Conservation (phyloP, 2,797 vertebrate species). For the Balearica regulorum region DNA sequence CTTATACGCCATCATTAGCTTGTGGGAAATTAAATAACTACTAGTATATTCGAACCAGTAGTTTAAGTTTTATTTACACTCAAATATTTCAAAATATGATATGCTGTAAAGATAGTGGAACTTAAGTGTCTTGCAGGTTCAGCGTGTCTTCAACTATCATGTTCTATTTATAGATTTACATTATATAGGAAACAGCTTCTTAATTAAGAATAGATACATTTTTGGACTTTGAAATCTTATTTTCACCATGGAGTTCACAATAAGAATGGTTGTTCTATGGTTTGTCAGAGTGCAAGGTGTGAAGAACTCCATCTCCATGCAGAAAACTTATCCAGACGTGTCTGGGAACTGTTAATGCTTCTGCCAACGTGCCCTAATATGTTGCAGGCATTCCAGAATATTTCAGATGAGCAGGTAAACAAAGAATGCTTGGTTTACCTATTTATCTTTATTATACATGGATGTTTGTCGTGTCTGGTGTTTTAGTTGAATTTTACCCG, state of each 20-base stretch:
- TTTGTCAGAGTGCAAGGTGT: constrained; percentile 83
- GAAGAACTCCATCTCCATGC: constrained; percentile 98
- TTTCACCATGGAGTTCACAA: neutral
- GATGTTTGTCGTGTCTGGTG: neutral
- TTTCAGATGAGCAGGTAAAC: constrained; percentile 91
- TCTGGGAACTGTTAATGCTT: constrained; percentile 98
- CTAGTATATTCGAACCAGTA: neutral
- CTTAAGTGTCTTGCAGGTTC: neutral
- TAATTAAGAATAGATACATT: neutral
- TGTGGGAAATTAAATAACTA: neutral
- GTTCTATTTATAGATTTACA: neutral
- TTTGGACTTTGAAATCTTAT: neutral
- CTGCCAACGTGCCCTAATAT: constrained; percentile 98
- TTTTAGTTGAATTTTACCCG: neutral
- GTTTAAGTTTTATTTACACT: neutral
- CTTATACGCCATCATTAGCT: neutral
- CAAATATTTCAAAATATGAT: neutral
- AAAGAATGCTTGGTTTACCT: neutral
- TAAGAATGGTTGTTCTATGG: neutral
- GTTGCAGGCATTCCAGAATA: constrained; percentile 97
- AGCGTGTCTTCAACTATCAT: neutral
- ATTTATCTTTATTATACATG: neutral
- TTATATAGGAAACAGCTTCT: neutral
- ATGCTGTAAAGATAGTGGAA: neutral
- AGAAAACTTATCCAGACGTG: constrained; percentile 94